Percentiles rank a stretch among this genome's conserved stretches.
Conservation (phyloP, 2,888 invertebrate species). For the Panorpa germanica region DNA sequence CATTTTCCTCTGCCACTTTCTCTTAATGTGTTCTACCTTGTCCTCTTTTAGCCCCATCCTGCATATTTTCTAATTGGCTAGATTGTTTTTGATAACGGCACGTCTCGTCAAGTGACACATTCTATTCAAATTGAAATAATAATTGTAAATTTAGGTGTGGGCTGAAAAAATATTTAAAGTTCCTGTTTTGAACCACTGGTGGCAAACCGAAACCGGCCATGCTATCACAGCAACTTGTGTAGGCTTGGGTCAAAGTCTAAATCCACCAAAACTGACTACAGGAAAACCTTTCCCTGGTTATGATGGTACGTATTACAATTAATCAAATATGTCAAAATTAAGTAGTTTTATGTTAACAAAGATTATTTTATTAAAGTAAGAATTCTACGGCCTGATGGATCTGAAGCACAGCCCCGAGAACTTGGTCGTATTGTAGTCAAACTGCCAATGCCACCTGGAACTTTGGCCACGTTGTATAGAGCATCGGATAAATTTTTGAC, state of each 20-base stretch:
- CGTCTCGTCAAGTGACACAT: too few relatives aligned
- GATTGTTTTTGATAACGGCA: too few relatives aligned
- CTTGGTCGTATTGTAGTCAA: constrained; percentile 70
- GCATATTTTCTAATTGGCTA: too few relatives aligned
- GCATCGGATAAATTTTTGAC: constrained; percentile 62
- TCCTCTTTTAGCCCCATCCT: too few relatives aligned
- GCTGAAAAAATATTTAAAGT: constrained; percentile 48
- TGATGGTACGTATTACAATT: constrained; percentile 36
- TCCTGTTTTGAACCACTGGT: constrained; percentile 83
- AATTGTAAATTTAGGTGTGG: too few relatives aligned
- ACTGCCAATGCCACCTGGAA: constrained; percentile 78
- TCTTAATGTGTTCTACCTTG: too few relatives aligned
- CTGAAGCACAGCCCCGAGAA: constrained; percentile 46
- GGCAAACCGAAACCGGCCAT: constrained; percentile 93
- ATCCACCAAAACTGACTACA: constrained; percentile 56
- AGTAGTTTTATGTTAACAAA: constrained; percentile 1
- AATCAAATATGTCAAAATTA: constrained; percentile 2
- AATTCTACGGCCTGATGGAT: constrained; percentile 46
- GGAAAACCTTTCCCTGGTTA: constrained; percentile 84
- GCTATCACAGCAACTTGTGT: constrained; percentile 72
- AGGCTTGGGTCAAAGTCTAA: constrained; percentile 50
- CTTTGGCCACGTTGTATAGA: constrained; percentile 63
- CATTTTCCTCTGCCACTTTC: too few relatives aligned
- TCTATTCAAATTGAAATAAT: too few relatives aligned
- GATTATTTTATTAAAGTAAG: constrained; percentile 29